These are phyloP conservation scores for Cichlasoma orientale DNA, from an alignment of 2,797 vertebrate species.

Conservation along the genomic window DNA sequence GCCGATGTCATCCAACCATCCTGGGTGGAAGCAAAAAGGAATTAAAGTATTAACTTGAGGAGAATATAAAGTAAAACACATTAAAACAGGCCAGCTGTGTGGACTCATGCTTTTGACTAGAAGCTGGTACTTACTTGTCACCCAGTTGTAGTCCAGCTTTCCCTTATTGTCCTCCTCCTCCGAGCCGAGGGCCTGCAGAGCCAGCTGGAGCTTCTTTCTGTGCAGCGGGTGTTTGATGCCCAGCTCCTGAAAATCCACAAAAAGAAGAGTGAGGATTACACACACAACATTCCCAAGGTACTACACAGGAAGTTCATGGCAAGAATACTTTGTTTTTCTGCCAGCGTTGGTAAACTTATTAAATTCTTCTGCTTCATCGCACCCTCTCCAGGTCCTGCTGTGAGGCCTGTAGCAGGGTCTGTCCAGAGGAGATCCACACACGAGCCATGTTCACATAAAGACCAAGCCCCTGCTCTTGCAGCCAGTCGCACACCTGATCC, in stretches of 20 bases:
- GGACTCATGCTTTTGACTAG: neutral
- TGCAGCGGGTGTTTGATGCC: slow-evolving; percentile 94
- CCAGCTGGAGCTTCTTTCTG: slow-evolving; percentile 96
- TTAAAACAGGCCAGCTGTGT: neutral
- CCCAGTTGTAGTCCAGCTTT: slow-evolving; percentile 97
- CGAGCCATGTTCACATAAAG: slow-evolving; percentile 88
- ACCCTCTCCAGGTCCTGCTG: slow-evolving; percentile 97
- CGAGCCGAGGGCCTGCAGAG: slow-evolving; percentile 94
- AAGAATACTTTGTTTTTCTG: neutral
- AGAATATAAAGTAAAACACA: neutral
- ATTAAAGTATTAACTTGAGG: neutral
- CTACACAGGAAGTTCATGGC: neutral
- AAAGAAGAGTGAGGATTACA: neutral
- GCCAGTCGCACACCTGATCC: slow-evolving; percentile 96
- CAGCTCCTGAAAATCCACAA: slow-evolving; percentile 84
- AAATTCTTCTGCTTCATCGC: slow-evolving; percentile 45
- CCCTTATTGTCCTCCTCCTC: slow-evolving; percentile 95
- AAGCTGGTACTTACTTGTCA: slow-evolving; percentile 87
- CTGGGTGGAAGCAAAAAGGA: slow-evolving; percentile 65
- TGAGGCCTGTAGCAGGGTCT: slow-evolving; percentile 95
- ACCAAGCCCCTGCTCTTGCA: slow-evolving; percentile 93
- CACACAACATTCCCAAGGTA: neutral
- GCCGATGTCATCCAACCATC: slow-evolving; percentile 98
- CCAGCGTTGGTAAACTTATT: neutral
- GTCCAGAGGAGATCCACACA: slow-evolving; percentile 93